phyloP scores from a whole-genome alignment of 1,140 invertebrate genomes.

The Capitella teleta region DNA sequence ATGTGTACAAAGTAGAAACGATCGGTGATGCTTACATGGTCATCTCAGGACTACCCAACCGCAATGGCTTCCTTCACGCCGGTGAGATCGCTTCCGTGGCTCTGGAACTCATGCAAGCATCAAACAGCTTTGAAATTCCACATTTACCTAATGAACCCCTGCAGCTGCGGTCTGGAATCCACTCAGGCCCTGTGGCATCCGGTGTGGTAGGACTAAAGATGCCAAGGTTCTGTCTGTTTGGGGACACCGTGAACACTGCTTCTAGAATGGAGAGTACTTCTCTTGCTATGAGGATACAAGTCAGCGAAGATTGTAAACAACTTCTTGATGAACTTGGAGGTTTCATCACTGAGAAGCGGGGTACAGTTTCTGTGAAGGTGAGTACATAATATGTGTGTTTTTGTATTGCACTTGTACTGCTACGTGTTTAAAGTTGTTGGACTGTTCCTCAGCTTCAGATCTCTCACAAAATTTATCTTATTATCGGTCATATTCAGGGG shows the following conservation, averaged over 20 bases:
- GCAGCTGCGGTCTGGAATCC: not conserved
- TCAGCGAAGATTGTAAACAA: not conserved
- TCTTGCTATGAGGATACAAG: constrained; percentile 9
- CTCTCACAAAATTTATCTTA: too few relatives aligned
- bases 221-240: constrained; percentile 56
- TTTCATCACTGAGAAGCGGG: not conserved
- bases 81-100: constrained; percentile 77
- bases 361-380: constrained; percentile 2
- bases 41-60: constrained; percentile 30
- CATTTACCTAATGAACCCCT: not conserved
- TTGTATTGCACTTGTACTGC: too few relatives aligned
- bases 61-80: constrained; percentile 62
- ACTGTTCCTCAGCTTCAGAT: too few relatives aligned
- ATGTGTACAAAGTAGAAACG: constrained; percentile 66
- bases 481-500: too few relatives aligned
- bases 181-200: not conserved
- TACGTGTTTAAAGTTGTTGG: too few relatives aligned
- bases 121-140: not conserved
- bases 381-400: not conserved
- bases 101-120: constrained; percentile 51
- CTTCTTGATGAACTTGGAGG: not conserved
- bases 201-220: constrained; percentile 5
- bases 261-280: constrained; percentile 63
- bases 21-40: constrained; percentile 13
- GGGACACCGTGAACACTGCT: constrained; percentile 59